These are phyloP conservation scores for Eupithecia inturbata DNA, from an alignment of 2,888 invertebrate species.

Conservation along the genomic window DNA sequence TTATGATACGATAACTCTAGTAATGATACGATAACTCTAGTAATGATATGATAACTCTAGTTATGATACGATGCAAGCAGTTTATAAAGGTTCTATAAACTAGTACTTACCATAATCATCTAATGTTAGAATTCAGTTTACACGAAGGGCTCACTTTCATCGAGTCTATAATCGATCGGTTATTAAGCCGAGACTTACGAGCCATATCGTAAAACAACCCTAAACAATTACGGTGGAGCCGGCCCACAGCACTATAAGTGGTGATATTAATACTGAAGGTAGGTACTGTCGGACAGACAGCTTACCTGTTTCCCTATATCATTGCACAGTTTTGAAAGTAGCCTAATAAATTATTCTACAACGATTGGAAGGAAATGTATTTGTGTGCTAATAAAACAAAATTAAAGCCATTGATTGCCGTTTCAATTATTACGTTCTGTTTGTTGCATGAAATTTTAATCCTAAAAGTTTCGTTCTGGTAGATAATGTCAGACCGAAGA, in stretches of 20 bases:
- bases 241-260: conserved; percentile 72
- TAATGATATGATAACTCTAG: too few relatives aligned
- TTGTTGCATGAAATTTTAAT: too few relatives aligned
- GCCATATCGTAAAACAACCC: conserved; percentile 68
- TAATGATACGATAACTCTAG: too few relatives aligned
- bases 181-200: conserved; percentile 52
- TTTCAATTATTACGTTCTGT: too few relatives aligned
- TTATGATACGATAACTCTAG: too few relatives aligned
- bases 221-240: conserved; percentile 74
- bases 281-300: conserved; percentile 35
- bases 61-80: too few relatives aligned
- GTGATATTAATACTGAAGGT: conserved; percentile 57
- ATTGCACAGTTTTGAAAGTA: not conserved
- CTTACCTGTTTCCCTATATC: not conserved
- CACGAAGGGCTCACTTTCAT: conserved; percentile 1
- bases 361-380: too few relatives aligned
- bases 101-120: not conserved
- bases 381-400: too few relatives aligned
- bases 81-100: too few relatives aligned
- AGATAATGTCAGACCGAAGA: too few relatives aligned
- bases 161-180: conserved; percentile 51
- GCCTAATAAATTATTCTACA: not conserved
- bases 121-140: not conserved
- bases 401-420: too few relatives aligned
- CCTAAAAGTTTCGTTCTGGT: too few relatives aligned